Evolutionary conservation across 2,888 invertebrate species (phyloP).

Genomic region (Schrankia costaestrigalis): DNA sequence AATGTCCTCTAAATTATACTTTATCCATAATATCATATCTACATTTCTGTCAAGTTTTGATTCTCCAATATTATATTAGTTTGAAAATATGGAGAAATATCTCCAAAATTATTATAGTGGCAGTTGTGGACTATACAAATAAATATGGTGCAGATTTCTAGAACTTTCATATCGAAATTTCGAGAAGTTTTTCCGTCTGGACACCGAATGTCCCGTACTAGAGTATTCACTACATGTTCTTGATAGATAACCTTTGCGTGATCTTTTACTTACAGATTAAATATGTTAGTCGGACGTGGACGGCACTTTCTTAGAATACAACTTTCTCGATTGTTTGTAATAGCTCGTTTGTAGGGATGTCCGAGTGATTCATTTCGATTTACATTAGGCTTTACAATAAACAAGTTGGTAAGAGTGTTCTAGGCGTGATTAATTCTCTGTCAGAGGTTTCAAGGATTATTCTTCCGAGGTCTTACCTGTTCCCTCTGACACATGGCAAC

Average conservation of each 20-base stretch:
- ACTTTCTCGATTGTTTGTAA: conserved; percentile 21
- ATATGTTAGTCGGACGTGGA: conserved; percentile 26
- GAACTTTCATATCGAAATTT: conserved; percentile 14
- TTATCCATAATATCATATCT: too few species aligned
- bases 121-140: neutral
- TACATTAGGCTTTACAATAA: too few species aligned
- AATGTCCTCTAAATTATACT: too few species aligned
- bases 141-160: conserved; percentile 3
- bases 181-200: conserved; percentile 4
- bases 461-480: too few species aligned
- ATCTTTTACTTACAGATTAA: conserved; percentile 40
- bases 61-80: too few species aligned
- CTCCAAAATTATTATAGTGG: neutral
- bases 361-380: too few species aligned
- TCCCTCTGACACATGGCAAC: too few species aligned
- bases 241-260: conserved; percentile 34
- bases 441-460: too few species aligned
- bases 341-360: too few species aligned
- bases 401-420: too few species aligned
- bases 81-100: neutral
- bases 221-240: conserved; percentile 22
- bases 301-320: conserved; percentile 24
- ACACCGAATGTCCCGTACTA: conserved; percentile 5
- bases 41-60: too few species aligned
- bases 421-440: too few species aligned